Base-by-base conservation (phyloP, 2,113 vertebrate species). In the Ctenodactylus gundi region DNA sequence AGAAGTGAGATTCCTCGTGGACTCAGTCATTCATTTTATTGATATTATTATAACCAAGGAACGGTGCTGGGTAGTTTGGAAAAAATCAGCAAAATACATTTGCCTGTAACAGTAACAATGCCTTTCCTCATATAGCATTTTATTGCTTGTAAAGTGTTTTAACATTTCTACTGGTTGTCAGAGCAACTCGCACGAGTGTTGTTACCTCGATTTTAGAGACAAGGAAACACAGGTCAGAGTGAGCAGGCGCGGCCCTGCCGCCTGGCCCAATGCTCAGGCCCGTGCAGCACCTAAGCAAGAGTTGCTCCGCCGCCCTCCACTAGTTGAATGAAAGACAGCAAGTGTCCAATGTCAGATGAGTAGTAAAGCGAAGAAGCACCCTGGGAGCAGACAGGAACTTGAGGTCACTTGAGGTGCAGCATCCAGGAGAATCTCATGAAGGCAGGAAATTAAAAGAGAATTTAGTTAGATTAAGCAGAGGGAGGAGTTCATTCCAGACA, bases 71-170 rank as follows among this genome's bases (percentile, higher is more conserved):
- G 6, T 80, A 44, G 65, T 78, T 90, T 73, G 31, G 58, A 57
- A 25, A 29, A 53, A 55, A 90, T 73, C 18, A 67, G 17, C 67
- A 84, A 94, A 88, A 88, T 46, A 84, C 76, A 53, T 75, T 46
- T 86, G 73, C 64, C 91, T 91, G 57, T 51, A 90, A 94, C 20
- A 86, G 49, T 76, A 90, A 77, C 57, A 96, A n/a, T 62, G 4
- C 53, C 25, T 94, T 84, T 67, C 46, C 58, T 88, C 6, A 20
- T 53, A 46, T 51, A 94, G 75, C 6, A 39, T 68, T 91, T 97
- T 93, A 93, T 91, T 94, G 94, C 91, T 86, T 87, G 2, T 81
- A 91, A 95, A 96, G 46, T 68, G 39, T 68, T 95, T 78, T 84
- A 94, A 70, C 49, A 89, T 96, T 95, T 91, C 75, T 91, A 95